phyloP scores from a whole-genome alignment of 2,888 invertebrate species.

The Diloba caeruleocephala region DNA sequence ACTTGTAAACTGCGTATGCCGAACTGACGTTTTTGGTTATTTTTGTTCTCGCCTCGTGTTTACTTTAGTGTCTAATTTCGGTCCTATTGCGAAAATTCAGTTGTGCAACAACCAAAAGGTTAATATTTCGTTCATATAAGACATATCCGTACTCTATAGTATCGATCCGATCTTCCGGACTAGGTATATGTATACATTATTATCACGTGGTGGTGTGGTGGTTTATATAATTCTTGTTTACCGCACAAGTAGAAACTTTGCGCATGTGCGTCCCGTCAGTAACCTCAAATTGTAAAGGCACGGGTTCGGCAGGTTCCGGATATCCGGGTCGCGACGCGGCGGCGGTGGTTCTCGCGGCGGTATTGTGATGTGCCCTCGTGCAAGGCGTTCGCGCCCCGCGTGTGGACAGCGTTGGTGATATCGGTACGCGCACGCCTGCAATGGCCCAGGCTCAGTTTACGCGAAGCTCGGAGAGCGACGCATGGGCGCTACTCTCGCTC shows the following conservation, averaged over 20 bases:
- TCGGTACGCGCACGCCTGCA: slow-evolving; percentile 73
- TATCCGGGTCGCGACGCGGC: slow-evolving; percentile 84
- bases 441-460: slow-evolving; percentile 91
- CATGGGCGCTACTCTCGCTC: slow-evolving; percentile 96
- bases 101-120: slow-evolving; percentile 81
- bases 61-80: slow-evolving; percentile 89
- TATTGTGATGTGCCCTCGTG: slow-evolving; percentile 86
- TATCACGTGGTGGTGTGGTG: slow-evolving; percentile 90
- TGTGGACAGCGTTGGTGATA: slow-evolving; percentile 83
- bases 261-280: slow-evolving; percentile 89
- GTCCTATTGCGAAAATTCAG: slow-evolving; percentile 83
- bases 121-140: slow-evolving; percentile 73
- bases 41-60: slow-evolving; percentile 90
- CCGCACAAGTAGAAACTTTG: slow-evolving; percentile 88
- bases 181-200: slow-evolving; percentile 88
- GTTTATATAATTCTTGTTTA: slow-evolving; percentile 90
- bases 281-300: slow-evolving; percentile 87
- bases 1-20: slow-evolving; percentile 88
- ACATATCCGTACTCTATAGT: slow-evolving; percentile 68
- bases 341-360: slow-evolving; percentile 68
- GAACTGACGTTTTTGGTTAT: slow-evolving; percentile 89
- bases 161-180: slow-evolving; percentile 84
- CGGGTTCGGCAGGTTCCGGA: slow-evolving; percentile 87
- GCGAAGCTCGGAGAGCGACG: slow-evolving; percentile 95
- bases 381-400: slow-evolving; percentile 80